phyloP scores from a whole-genome alignment of 2,113 vertebrate genomes.

The Emydura subglobosa region DNA sequence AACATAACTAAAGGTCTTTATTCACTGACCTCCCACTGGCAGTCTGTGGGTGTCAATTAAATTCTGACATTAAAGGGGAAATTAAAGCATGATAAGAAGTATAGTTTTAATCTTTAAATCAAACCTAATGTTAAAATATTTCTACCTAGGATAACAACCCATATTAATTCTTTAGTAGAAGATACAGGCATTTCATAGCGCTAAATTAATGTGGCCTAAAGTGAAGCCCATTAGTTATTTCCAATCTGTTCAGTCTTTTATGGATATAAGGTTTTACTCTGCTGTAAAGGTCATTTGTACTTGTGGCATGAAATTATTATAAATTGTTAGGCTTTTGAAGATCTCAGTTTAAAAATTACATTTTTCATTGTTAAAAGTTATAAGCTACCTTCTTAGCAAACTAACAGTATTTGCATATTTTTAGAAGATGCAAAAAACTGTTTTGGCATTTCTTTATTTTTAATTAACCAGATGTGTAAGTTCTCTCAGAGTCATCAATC shows the following conservation, averaged over 20 bases:
- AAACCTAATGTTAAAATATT: not conserved
- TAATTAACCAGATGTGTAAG: not conserved
- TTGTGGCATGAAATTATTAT: not conserved
- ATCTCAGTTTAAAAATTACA: not conserved
- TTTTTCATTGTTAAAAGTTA: not conserved
- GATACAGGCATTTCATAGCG: not conserved
- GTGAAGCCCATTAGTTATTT: not conserved
- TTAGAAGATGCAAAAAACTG: not conserved
- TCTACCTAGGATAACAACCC: not conserved
- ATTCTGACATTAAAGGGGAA: not conserved
- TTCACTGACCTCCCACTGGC: not conserved
- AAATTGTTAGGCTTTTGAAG: not conserved
- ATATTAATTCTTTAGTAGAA: not conserved
- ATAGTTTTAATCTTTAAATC: not conserved
- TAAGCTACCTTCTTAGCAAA: not conserved
- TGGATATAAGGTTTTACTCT: not conserved
- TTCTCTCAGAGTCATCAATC: not conserved
- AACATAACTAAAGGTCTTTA: not conserved
- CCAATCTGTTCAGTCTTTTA: not conserved
- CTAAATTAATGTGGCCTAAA: not conserved
- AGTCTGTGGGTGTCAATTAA: not conserved
- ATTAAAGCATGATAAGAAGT: not conserved
- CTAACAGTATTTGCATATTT: not conserved
- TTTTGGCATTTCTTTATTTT: not conserved
- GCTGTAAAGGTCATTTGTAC: not conserved